A percentile compares a stretch with the other conserved stretches of the same genome.
Evolutionary conservation across 2,888 invertebrate species (phyloP).

Genomic region (Conops quadrifasciatus): DNA sequence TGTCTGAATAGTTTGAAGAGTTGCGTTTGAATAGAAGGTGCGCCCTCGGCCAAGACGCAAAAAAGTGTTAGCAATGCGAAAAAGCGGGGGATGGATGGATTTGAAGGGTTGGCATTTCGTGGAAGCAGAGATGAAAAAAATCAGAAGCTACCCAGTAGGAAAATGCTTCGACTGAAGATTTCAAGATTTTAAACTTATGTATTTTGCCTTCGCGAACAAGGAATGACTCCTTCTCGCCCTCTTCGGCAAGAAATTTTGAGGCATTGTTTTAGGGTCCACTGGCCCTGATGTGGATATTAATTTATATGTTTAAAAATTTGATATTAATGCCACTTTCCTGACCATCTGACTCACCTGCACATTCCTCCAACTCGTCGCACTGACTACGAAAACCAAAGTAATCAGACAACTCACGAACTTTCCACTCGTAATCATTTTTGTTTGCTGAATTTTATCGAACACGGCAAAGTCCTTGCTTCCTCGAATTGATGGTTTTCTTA

Average conservation of each 20-base stretch:
- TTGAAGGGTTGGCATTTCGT: not conserved
- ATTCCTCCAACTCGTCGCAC: conserved; percentile 29
- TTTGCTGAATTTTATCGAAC: not conserved
- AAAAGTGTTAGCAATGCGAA: conserved; percentile 13
- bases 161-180: not conserved
- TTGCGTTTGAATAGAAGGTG: not conserved
- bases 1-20: not conserved
- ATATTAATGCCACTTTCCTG: not conserved
- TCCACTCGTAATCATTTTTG: conserved; percentile 3
- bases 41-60: conserved; percentile 3
- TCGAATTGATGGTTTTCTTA: not conserved
- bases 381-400: conserved; percentile 27
- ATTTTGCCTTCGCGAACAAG: no score
- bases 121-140: not conserved
- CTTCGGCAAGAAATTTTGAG: no score
- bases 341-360: conserved; percentile 45
- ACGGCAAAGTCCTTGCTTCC: conserved; percentile 12
- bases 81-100: not conserved
- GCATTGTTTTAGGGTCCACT: no score
- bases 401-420: conserved; percentile 23
- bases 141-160: not conserved
- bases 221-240: no score
- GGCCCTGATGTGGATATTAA: no score
- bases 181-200: no score
- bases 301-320: no score